These are phyloP conservation scores for Zaprionus ornatus DNA, from an alignment of 1,140 invertebrate genomes.

Conservation along the genomic window DNA sequence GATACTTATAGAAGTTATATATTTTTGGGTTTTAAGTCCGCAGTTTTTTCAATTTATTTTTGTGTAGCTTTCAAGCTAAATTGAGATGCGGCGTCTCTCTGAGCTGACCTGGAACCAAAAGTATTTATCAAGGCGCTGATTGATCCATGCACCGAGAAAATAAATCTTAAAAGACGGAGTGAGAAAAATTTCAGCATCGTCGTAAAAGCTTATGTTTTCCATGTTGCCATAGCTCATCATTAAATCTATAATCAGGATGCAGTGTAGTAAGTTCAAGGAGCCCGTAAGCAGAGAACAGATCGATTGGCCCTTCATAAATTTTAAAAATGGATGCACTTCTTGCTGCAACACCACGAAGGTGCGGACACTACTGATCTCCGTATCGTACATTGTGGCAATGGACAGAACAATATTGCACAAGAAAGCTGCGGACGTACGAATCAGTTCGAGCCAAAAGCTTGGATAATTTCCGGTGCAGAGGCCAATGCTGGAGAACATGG, in stretches of 20 bases:
- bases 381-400: slow-evolving; percentile 27
- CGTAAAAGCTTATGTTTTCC: not conserved
- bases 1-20: too few species aligned
- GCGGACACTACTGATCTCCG: slow-evolving; percentile 6
- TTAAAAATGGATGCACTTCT: slow-evolving; percentile 13
- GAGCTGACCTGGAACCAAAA: slow-evolving; percentile 20
- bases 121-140: slow-evolving; percentile 10
- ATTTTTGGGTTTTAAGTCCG: too few species aligned
- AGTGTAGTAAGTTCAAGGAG: slow-evolving; percentile 20
- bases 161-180: slow-evolving; percentile 1
- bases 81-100: slow-evolving; percentile 29
- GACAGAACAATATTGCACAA: slow-evolving; percentile 14
- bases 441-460: slow-evolving; percentile 19
- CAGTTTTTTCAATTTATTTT: too few species aligned
- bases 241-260: slow-evolving; percentile 23
- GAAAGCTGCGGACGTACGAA: not conserved
- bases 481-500: slow-evolving; percentile 35
- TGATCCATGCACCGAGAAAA: slow-evolving; percentile 15
- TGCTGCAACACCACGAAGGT: not conserved
- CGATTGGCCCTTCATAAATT: slow-evolving; percentile 23
- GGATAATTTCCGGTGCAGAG: slow-evolving; percentile 24
- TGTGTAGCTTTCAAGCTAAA: not conserved
- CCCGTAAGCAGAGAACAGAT: slow-evolving; percentile 29
- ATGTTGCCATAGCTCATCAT: not conserved
- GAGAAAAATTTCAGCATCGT: slow-evolving; percentile 6